Conservation (phyloP, 2,888 invertebrate species). For the Drosophila helvetica region DNA sequence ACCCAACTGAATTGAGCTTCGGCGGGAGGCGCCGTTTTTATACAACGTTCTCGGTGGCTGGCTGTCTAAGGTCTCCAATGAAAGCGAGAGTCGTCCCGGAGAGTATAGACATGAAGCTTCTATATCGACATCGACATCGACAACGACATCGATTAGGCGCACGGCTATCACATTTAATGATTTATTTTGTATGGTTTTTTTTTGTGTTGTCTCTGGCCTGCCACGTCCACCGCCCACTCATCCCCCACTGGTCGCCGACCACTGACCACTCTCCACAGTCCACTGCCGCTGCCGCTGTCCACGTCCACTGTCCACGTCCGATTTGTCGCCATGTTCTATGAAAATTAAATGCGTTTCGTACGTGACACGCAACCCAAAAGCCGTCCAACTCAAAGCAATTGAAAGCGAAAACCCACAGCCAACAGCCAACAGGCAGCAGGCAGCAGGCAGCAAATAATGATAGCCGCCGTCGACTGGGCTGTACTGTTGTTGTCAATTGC, state of each 20-base stretch:
- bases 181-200: slow-evolving; percentile 63
- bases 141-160: slow-evolving; percentile 65
- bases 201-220: neutral
- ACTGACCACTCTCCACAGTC: slow-evolving; percentile 37
- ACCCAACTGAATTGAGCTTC: slow-evolving; percentile 57
- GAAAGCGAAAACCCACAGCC: slow-evolving; percentile 64
- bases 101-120: slow-evolving; percentile 41
- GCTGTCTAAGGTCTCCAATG: slow-evolving; percentile 56
- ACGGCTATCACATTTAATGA: slow-evolving; percentile 69
- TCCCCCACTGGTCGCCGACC: slow-evolving; percentile 24
- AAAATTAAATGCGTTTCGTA: slow-evolving; percentile 73
- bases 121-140: slow-evolving; percentile 50
- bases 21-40: slow-evolving; percentile 55
- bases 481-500: slow-evolving; percentile 66
- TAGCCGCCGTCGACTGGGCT: neutral
- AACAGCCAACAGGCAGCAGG: no score
- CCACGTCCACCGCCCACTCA: slow-evolving; percentile 37
- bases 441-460: neutral
- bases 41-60: slow-evolving; percentile 61
- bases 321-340: slow-evolving; percentile 75
- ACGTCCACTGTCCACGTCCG: slow-evolving; percentile 67
- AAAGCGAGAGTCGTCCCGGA: slow-evolving; percentile 68
- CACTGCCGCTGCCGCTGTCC: slow-evolving; percentile 51
- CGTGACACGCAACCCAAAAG: slow-evolving; percentile 61
- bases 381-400: slow-evolving; percentile 49